Conservation (phyloP, 2,888 invertebrate species). For the Drosophila paranaensis region DNA sequence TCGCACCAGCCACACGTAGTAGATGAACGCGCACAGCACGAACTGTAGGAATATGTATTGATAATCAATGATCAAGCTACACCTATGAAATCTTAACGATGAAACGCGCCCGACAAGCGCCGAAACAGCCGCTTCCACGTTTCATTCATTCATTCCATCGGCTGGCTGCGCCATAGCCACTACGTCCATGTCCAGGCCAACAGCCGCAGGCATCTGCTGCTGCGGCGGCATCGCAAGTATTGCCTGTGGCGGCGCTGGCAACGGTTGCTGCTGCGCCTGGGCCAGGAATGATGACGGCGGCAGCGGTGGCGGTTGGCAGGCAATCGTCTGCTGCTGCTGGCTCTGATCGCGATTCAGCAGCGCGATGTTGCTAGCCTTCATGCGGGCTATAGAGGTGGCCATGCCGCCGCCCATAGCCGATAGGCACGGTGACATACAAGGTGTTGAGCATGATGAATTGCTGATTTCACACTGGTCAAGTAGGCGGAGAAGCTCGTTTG, state of each 20-base stretch:
- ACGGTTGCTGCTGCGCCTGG: constrained; percentile 43
- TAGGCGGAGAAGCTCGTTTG: constrained; percentile 95
- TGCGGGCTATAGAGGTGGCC: constrained; percentile 85
- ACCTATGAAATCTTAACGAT: constrained; percentile 68
- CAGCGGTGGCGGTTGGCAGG: constrained; percentile 38
- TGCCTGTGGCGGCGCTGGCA: constrained; percentile 28
- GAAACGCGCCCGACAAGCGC: constrained; percentile 82
- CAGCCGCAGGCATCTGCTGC: constrained; percentile 27
- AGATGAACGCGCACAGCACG: constrained; percentile 61
- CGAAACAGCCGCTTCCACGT: constrained; percentile 79
- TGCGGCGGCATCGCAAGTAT: constrained; percentile 17
- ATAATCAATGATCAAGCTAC: constrained; percentile 70
- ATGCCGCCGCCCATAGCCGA: constrained; percentile 84
- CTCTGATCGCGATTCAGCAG: constrained; percentile 85
- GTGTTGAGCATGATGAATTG: constrained; percentile 90
- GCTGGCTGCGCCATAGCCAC: constrained; percentile 22
- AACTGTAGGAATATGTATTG: constrained; percentile 75
- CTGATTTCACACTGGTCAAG: constrained; percentile 97
- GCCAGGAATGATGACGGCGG: constrained; percentile 44
- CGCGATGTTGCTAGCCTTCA: constrained; percentile 88
- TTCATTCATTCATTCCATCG: constrained; percentile 79
- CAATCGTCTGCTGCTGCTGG: constrained; percentile 29
- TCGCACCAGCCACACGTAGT: constrained; percentile 68
- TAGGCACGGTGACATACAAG: constrained; percentile 90
- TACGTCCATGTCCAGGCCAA: constrained; percentile 2